Conservation (phyloP, 1,140 invertebrate genomes). For the Hylaeus anthracinus region DNA sequence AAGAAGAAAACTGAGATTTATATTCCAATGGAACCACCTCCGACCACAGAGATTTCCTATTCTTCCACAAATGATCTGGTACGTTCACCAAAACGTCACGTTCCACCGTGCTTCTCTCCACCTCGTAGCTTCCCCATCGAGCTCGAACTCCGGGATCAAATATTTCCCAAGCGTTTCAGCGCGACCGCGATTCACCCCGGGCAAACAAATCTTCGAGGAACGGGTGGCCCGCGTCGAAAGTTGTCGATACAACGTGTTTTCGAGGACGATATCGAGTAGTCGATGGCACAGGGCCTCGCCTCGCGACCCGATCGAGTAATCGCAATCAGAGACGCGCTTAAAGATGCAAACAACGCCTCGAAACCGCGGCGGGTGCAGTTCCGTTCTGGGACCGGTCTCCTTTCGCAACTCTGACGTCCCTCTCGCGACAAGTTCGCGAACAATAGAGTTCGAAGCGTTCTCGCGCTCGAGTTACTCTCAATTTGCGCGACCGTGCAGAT, state of each 20-base stretch:
- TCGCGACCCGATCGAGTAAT: not conserved
- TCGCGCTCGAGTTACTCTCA: constrained; percentile 35
- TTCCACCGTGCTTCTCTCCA: not conserved
- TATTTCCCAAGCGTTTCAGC: constrained; percentile 10
- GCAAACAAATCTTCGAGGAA: constrained; percentile 21
- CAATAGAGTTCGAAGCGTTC: constrained; percentile 24
- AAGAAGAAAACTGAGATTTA: too few species aligned
- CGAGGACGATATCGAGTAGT: not conserved
- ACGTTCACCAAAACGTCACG: not conserved
- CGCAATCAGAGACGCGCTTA: constrained; percentile 28
- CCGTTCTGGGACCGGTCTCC: not conserved
- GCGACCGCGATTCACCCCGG: not conserved
- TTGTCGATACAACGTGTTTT: constrained; percentile 26
- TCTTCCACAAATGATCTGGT: too few species aligned
- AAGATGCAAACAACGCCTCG: constrained; percentile 21
- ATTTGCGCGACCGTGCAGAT: constrained; percentile 25
- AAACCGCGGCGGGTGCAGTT: not conserved
- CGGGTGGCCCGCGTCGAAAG: not conserved
- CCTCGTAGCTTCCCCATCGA: not conserved
- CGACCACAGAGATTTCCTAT: too few species aligned
- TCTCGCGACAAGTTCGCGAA: constrained; percentile 15
- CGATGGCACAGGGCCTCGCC: too few species aligned
- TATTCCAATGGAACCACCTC: too few species aligned
- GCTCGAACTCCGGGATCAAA: constrained; percentile 1
- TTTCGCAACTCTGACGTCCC: not conserved